Conservation (phyloP, 2,888 invertebrate genomes). For the Petrolisthes manimaculis region DNA sequence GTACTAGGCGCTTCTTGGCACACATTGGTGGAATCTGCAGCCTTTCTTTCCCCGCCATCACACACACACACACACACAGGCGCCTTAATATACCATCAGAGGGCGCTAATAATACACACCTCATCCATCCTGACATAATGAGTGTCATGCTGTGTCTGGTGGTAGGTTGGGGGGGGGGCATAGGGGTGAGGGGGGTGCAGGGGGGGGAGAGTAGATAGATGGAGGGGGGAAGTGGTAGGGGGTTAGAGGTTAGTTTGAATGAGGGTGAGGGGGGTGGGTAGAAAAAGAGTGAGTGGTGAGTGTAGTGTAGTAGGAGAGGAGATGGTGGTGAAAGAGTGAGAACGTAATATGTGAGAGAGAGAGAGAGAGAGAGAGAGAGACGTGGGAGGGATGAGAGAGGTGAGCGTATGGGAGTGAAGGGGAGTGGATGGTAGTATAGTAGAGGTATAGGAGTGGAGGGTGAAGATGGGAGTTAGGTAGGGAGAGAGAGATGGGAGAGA, state of each 20-base stretch:
- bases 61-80: not conserved
- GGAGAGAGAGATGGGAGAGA: too few species aligned
- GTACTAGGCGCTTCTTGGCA: too few species aligned
- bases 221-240: not conserved
- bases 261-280: not conserved
- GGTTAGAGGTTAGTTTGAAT: not conserved
- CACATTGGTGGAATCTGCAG: not conserved
- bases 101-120: too few species aligned
- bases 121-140: too few species aligned
- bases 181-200: not conserved
- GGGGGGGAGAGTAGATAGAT: not conserved
- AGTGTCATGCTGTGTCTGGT: too few species aligned
- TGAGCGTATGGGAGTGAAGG: too few species aligned
- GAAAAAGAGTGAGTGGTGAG: too few species aligned
- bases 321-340: not conserved
- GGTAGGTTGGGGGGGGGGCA: not conserved
- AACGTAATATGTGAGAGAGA: too few species aligned
- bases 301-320: not conserved
- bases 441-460: too few species aligned
- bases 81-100: too few species aligned
- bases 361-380: not conserved
- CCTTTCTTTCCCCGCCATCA: not conserved
- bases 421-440: too few species aligned
- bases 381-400: not conserved
- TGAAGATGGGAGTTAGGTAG: too few species aligned